These are phyloP conservation scores for Stomatorhinus ivindoensis DNA, from an alignment of 2,113 vertebrate species.

Conservation along the genomic window DNA sequence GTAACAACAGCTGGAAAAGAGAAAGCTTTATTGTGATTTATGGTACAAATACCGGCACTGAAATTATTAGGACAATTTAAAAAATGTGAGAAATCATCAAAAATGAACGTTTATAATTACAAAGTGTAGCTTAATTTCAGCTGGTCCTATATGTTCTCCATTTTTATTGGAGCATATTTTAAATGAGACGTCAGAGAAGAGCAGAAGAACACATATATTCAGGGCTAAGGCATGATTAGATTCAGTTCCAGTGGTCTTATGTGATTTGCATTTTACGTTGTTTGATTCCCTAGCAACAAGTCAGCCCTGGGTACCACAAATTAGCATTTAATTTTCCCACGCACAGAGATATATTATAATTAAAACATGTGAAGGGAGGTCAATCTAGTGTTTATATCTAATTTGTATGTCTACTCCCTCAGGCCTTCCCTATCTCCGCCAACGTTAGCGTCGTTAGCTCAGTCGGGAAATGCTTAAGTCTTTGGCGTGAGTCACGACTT, in stretches of 20 bases:
- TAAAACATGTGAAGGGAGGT: neutral
- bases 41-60: neutral
- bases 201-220: neutral
- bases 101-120: neutral
- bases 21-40: neutral
- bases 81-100: neutral
- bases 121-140: neutral
- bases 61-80: neutral
- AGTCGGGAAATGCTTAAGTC: neutral
- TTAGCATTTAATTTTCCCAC: neutral
- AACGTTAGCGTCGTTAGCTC: neutral
- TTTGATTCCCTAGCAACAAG: neutral
- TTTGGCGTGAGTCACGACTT: neutral
- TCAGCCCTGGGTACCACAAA: neutral
- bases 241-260: neutral
- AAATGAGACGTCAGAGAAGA: neutral
- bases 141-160: neutral
- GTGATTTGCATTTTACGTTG: neutral
- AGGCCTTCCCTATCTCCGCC: neutral
- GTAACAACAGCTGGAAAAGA: neutral
- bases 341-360: neutral
- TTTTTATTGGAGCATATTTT: neutral
- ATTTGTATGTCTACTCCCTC: neutral
- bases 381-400: neutral
- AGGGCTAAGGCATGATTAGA: neutral